Evolutionary conservation across 1,140 invertebrate genomes (phyloP).

Genomic region (Panagrolaimus sp.): DNA sequence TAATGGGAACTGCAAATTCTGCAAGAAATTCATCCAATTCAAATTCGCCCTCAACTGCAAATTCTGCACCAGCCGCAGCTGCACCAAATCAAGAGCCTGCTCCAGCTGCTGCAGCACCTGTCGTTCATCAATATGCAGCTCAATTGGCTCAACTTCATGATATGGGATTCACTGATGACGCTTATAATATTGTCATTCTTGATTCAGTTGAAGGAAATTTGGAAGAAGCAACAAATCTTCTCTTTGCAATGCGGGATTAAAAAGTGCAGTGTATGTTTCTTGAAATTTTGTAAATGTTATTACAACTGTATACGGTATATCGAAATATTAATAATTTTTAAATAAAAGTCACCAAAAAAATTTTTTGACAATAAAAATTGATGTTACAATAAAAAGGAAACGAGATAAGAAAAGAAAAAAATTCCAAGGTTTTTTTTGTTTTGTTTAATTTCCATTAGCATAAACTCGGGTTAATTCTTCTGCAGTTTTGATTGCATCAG

Average conservation of each 20-base stretch:
- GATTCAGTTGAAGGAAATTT: constrained; percentile 35
- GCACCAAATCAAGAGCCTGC: not conserved
- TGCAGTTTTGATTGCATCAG: constrained; percentile 80
- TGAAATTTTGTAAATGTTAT: not conserved
- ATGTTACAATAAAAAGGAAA: constrained; percentile 1
- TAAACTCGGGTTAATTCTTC: constrained; percentile 53
- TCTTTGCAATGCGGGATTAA: constrained; percentile 35
- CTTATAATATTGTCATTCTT: constrained; percentile 34
- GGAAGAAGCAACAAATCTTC: constrained; percentile 38
- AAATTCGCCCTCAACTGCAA: too few species aligned
- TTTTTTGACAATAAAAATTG: constrained; percentile 7
- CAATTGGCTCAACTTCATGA: constrained; percentile 42
- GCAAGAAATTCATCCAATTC: too few species aligned
- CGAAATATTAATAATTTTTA: not conserved
- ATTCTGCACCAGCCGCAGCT: not conserved
- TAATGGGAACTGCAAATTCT: too few species aligned
- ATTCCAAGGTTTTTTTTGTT: not conserved
- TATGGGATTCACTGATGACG: constrained; percentile 39
- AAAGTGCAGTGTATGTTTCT: not conserved
- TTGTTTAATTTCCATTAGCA: constrained; percentile 35
- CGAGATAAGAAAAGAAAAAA: not conserved
- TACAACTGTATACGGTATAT: not conserved
- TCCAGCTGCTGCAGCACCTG: constrained; percentile 1
- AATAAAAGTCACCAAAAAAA: constrained; percentile 1
- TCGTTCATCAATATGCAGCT: constrained; percentile 15